Evolutionary conservation across 2,797 vertebrate species (phyloP), one percentile per base, ranked within the genome.

Genomic region (Schizopygopsis malacanthus): DNA sequence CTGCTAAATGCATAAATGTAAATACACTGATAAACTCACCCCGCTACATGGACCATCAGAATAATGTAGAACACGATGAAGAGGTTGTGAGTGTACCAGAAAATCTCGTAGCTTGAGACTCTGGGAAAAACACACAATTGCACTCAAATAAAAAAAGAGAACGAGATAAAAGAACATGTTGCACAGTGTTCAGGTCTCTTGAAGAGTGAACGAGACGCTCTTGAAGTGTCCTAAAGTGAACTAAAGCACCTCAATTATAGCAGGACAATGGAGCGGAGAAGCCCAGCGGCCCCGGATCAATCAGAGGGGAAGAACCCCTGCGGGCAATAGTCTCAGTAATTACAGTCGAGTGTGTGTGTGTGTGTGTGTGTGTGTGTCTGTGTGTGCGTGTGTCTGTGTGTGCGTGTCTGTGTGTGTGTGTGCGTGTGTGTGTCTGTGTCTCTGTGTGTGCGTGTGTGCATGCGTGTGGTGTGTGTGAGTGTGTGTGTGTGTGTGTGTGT

Each of bases 11-110:
- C 28, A 28, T 28, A 28, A 28, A 28, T 28, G 28, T 28, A 28
- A 28, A 28, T 25, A 41, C 37, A 15, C 11, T 47, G 33, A 67
- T 39, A 63, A 18, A 92, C 97, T 93, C 96, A 99, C 98, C 98
- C 97, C n/a, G 96, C 95, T 90, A 97, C 97, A 91, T 99, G 98
- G 86, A 98, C 89, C 93, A 99, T 95, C 84, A 99, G 95, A 89
- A 99, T 94, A 90, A 98, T 90, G 92, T 99, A 99, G 95, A 99
- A 99, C 85, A 98, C 90, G 89, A 99, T 97, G 94, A 98, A 99
- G 92, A 99, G 97, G 93, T 97, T 99, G 94, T 99, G 98, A 47
- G 97, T 99, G 89, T 99, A 98, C 97, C 98, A 99, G 95, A 99
- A 99, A 92, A 99, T 97, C 93, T 99, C 97, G 94, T 98, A 99